Evolutionary conservation across 2,888 invertebrate genomes (phyloP), one percentile per base, ranked within the genome.

Genomic region (Penaeus monodon): DNA sequence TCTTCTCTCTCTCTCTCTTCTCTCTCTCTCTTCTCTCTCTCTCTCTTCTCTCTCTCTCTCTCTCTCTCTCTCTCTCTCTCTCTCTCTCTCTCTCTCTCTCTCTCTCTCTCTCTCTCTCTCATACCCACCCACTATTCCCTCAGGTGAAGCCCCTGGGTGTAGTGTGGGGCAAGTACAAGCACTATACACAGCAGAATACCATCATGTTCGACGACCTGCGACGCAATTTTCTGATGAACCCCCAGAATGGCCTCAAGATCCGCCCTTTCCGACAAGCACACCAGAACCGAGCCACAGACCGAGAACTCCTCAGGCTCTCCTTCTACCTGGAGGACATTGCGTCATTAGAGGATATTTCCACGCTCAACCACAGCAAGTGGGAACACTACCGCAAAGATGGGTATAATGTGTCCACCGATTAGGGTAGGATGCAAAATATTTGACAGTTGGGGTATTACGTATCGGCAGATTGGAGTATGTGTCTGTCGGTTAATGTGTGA

Each of bases 191-290:
- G 0, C 96, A 96, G 92, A 99, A 99, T 92, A 99, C 98, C 0
- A 98, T 99, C 90, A 99, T 99, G 98, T 97, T 99, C 91, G 99
- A 99, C 92, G 99, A 99, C 91, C 96, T 98, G 68, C 94, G 98
- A 84, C 94, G 98, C 91, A 99, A 99, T 93, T 99, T 99, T 91
- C 94, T 98, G 68, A 98, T 99, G 98, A 99, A 99, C 92, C 98
- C 98, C 0, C 96, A 96, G 91, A 97, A 96, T 88, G 99, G 99
- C 0, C 93, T 99, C 0, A 95, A 96, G 92, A 98, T 99, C 91
- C 94, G 96, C 91, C 96, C 98, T 0, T 99, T 98, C 92, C 94
- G 96, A 10, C 96, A 98, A 91, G 98, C 98, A 0, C 98, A 98
- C 91, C 92, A 96, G 1, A 98, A 97, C 92, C 94, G 98, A 79